A percentile compares a stretch with the other conserved stretches of the same genome.
Evolutionary conservation across 2,113 vertebrate species (phyloP).

Genomic region (Pelmatolapia mariae): DNA sequence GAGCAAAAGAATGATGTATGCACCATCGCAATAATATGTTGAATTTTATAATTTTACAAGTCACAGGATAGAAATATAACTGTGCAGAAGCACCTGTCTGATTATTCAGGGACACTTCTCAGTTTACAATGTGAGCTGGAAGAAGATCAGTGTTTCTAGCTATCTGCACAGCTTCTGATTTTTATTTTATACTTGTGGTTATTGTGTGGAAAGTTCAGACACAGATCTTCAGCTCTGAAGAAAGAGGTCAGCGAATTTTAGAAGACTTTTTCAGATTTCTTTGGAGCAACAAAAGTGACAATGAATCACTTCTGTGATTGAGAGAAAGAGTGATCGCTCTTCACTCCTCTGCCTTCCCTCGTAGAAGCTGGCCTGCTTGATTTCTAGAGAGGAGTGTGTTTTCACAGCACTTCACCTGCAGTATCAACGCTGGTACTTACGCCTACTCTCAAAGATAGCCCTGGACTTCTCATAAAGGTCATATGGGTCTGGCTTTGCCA

Average conservation of each 20-base stretch:
- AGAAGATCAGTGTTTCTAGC: not conserved
- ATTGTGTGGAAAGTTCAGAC: not conserved
- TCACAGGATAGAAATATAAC: not conserved
- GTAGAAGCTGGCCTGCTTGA: not conserved
- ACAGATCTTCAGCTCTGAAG: not conserved
- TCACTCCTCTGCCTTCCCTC: not conserved
- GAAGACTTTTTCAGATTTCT: not conserved
- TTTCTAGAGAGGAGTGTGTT: not conserved
- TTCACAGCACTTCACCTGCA: not conserved
- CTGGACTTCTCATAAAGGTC: constrained; percentile 97
- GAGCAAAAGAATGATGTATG: not conserved
- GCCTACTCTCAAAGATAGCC: constrained; percentile 99
- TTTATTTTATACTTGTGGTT: not conserved
- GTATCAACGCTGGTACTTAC: constrained; percentile 82
- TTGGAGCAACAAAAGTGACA: not conserved
- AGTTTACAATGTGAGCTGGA: not conserved
- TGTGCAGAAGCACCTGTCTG: not conserved
- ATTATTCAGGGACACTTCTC: not conserved
- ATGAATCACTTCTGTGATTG: not conserved
- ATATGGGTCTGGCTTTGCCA: constrained; percentile 92
- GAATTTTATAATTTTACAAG: not conserved
- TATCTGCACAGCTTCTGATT: not conserved
- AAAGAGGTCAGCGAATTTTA: not conserved
- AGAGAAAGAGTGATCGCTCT: not conserved
- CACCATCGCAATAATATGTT: not conserved